Conservation (phyloP, 1,140 invertebrate genomes). For the Drosophila asahinai region DNA sequence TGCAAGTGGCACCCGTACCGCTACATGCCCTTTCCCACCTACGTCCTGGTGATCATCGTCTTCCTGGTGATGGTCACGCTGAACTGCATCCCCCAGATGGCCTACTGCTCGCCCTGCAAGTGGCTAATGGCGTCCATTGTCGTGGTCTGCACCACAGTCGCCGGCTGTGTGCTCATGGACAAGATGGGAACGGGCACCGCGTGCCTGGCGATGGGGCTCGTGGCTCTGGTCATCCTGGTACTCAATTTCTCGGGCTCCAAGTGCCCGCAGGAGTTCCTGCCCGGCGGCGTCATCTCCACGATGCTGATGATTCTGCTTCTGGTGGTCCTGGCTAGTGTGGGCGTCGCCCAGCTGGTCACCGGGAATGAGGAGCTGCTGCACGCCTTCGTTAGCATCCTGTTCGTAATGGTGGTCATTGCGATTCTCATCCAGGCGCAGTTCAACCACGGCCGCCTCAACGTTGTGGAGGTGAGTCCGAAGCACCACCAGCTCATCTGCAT, state of each 20-base stretch:
- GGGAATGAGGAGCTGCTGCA: slow-evolving; percentile 1
- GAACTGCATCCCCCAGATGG: slow-evolving; percentile 22
- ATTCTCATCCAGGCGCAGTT: slow-evolving; percentile 54
- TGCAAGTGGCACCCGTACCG: neutral
- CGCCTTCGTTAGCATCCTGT: slow-evolving; percentile 26
- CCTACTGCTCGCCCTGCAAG: slow-evolving; percentile 17
- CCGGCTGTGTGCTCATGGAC: slow-evolving; percentile 4
- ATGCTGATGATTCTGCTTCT: slow-evolving; percentile 24
- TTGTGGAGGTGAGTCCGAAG: slow-evolving; percentile 17
- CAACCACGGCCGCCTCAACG: slow-evolving; percentile 27
- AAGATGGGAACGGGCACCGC: neutral
- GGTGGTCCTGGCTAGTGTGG: neutral
- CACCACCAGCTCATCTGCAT: slow-evolving; percentile 32
- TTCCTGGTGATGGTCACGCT: slow-evolving; percentile 1
- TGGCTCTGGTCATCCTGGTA: neutral
- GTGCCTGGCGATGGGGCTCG: neutral
- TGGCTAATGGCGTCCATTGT: slow-evolving; percentile 24
- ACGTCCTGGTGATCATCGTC: neutral
- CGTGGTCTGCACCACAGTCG: slow-evolving; percentile 18
- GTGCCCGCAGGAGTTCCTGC: slow-evolving; percentile 38
- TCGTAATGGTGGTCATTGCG: slow-evolving; percentile 40
- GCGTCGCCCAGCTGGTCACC: slow-evolving; percentile 9
- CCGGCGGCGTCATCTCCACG: slow-evolving; percentile 38
- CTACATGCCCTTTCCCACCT: slow-evolving; percentile 6
- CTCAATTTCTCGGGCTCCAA: slow-evolving; percentile 47